Percentiles rank a stretch among this genome's conserved stretches.
phyloP scores from a whole-genome alignment of 2,113 vertebrate genomes.

The Cathartes aura region DNA sequence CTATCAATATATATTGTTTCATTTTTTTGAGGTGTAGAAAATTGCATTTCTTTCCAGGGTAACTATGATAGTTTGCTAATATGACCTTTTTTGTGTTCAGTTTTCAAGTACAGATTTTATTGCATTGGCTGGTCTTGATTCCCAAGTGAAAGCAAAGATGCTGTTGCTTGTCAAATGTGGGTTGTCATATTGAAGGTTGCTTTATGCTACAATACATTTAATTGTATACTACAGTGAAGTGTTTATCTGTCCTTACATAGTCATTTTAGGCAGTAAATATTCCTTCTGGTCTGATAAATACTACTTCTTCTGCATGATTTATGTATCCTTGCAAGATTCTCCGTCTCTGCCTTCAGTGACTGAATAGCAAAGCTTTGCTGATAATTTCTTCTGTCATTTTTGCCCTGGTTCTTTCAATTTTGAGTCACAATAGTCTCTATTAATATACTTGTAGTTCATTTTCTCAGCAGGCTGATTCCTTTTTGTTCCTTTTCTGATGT shows the following conservation, averaged over 20 bases:
- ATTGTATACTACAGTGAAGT: neutral
- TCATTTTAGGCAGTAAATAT: neutral
- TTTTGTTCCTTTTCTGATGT: neutral
- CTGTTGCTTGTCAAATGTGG: neutral
- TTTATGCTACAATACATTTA: neutral
- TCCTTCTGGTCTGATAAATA: conserved; percentile 17
- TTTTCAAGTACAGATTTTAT: neutral
- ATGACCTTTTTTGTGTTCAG: neutral
- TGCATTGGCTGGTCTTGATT: neutral
- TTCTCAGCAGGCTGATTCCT: neutral
- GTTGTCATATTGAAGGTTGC: neutral
- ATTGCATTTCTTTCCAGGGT: neutral
- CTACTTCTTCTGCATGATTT: neutral
- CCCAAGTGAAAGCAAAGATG: neutral
- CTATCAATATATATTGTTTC: neutral
- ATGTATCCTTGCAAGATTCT: neutral
- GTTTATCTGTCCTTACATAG: neutral
- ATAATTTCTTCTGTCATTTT: conserved; percentile 1
- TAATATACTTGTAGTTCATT: neutral
- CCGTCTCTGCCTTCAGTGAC: neutral
- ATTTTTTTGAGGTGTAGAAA: neutral
- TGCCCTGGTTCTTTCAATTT: neutral
- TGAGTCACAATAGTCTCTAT: neutral
- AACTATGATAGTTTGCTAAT: neutral
- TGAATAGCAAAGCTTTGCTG: neutral